These are phyloP conservation scores for Odontesthes bonariensis DNA, from an alignment of 2,113 vertebrate species.

Conservation along the genomic window DNA sequence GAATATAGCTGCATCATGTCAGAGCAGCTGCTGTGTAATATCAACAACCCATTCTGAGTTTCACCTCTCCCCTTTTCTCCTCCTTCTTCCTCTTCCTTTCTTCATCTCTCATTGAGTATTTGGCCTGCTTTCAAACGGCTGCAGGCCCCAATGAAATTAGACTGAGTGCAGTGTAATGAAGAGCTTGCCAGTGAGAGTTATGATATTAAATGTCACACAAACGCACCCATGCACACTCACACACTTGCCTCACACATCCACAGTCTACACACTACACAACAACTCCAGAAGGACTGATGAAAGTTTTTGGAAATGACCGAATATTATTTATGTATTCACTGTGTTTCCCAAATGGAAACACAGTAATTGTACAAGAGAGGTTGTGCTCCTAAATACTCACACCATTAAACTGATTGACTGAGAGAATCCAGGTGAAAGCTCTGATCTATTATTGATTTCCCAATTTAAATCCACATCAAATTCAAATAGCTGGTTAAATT, in stretches of 20 bases:
- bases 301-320: slow-evolving; percentile 51
- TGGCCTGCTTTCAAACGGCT: slow-evolving; percentile 75
- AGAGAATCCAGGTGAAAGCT: slow-evolving; percentile 58
- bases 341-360: slow-evolving; percentile 32
- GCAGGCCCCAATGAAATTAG: slow-evolving; percentile 75
- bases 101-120: slow-evolving; percentile 58
- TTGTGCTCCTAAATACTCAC: slow-evolving; percentile 25
- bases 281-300: slow-evolving; percentile 17
- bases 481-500: slow-evolving; percentile 48
- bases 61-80: slow-evolving; percentile 50
- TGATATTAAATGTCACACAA: slow-evolving; percentile 73
- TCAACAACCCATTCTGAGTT: slow-evolving; percentile 57
- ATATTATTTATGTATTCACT: slow-evolving; percentile 40
- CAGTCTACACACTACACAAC: slow-evolving; percentile 6
- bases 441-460: slow-evolving; percentile 47
- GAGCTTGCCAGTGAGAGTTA: slow-evolving; percentile 65
- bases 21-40: slow-evolving; percentile 65
- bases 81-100: slow-evolving; percentile 38
- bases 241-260: slow-evolving; percentile 1
- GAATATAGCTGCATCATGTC: slow-evolving; percentile 54
- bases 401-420: slow-evolving; percentile 66
- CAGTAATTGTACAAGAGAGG: slow-evolving; percentile 23
- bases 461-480: slow-evolving; percentile 49
- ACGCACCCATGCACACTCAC: slow-evolving; percentile 21
- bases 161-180: slow-evolving; percentile 72